Conservation (phyloP, 2,888 invertebrate genomes). For the Polymixis flavicincta region DNA sequence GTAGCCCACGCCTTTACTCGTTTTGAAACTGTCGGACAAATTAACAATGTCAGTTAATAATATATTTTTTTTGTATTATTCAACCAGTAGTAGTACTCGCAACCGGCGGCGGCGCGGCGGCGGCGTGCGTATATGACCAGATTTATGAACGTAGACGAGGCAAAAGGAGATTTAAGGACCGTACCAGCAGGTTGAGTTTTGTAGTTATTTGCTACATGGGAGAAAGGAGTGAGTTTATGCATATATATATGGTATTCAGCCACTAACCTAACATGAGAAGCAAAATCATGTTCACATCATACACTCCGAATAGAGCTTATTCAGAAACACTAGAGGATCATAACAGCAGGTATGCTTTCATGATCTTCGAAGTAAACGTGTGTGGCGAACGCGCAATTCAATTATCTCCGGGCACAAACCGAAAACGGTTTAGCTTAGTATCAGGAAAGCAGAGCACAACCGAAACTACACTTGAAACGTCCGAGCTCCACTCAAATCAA, state of each 20-base stretch:
- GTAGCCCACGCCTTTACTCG: conserved; percentile 99
- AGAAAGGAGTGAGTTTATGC: too few relatives aligned
- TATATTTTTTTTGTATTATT: too few relatives aligned
- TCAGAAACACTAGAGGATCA: conserved; percentile 15
- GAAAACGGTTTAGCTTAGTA: conserved; percentile 70
- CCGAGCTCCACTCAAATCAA: conserved; percentile 70
- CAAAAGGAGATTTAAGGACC: too few relatives aligned
- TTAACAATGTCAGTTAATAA: neutral
- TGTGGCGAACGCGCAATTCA: conserved; percentile 64
- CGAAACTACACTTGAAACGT: conserved; percentile 69
- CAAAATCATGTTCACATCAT: neutral
- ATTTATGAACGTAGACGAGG: too few relatives aligned
- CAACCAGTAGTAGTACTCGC: neutral
- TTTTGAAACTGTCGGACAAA: conserved; percentile 96
- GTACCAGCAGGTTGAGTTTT: too few relatives aligned
- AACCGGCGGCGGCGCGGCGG: too few relatives aligned
- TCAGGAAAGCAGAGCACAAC: conserved; percentile 71
- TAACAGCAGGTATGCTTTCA: conserved; percentile 14
- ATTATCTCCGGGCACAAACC: conserved; percentile 68
- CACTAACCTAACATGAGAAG: too few relatives aligned
- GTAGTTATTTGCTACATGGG: too few relatives aligned
- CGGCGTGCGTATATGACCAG: too few relatives aligned
- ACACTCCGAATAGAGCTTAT: neutral
- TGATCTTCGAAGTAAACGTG: conserved; percentile 45
- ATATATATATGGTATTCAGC: neutral